Evolutionary conservation across 30 jellyfish, hydroid and myxozoan genomes (phyloP), one percentile per base, ranked within the genome.

Genomic region (Mastigias papua): DNA sequence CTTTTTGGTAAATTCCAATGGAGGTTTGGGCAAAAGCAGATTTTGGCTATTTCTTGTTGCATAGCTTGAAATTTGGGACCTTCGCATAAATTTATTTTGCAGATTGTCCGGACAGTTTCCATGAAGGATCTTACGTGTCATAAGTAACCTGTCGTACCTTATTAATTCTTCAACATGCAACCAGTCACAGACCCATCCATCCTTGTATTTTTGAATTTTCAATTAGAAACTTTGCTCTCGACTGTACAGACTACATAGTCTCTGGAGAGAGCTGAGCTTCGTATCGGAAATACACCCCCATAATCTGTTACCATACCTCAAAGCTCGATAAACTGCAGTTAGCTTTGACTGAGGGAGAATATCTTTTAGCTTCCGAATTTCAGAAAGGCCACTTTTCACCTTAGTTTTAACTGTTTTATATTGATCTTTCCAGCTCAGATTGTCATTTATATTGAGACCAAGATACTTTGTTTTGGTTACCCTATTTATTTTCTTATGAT

Each of bases 291-390:
- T 60, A 8, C 33, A 22, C n/a, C 33, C 72, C 72, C 72, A 60
- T 7, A 60, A 7, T 10, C 10, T 60, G 72, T 10, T 60, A 60
- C 72, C 72, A 60, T 60, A 60, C 72, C 72, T 60, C 33, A 60
- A 21, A 6, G 29, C 33, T 21, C 72, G 29, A 10, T 60, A 22
- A 6, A 42, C 84, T 28, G 84, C 84, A 29, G 67, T 68, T 72
- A 31, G 84, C 84, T 72, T 72, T 72, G 84, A 72, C 84, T 72
- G 84, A 68, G 65, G 65, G 13, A 68, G 80, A 68, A 68, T 68
- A 26, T 68, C 51, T 58, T 68, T 68, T 58, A 68, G 80, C 80
- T 26, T 68, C 80, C 60, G 30, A 25, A 68, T 20, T 6, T 63
- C 42, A 68, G 73, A 61, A 48, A 67, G 49, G 37, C 79, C 79